Base-by-base conservation (phyloP, 2,797 vertebrate genomes). In the Gallinago stenura region DNA sequence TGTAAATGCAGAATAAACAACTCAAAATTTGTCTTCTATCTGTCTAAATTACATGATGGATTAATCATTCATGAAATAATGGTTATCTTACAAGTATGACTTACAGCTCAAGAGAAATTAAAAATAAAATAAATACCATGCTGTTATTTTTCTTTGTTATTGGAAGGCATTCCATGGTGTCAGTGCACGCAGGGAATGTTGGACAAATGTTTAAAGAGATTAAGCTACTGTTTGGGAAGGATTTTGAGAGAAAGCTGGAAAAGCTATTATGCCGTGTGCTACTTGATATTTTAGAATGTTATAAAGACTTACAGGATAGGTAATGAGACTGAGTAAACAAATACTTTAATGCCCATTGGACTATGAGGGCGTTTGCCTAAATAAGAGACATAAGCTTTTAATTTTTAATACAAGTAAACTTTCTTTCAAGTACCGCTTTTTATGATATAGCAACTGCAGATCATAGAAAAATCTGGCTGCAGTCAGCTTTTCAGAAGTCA, bases 141-240 rank as follows among this genome's bases (percentile, higher is more conserved):
- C 25, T 88, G 64, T 43, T 93, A n/a, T 88, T 94, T 87, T 65
- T 58, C 43, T 87, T 64, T 60, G 15, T 76, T 93, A 61, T n/a
- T 84, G 73, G 25, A 91, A 95, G 62, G 43, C 9, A 33, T 94
- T 96, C 54, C 2, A 2, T 30, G 48, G 54, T 83, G 62, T 95
- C 83, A 81, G 6, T 70, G 79, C 58, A 56, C 26, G 70, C 90
- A 88, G 87, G 41, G 77, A 75, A 46, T 68, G 57, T 19, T 80
- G 81, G 80, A 45, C 73, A 82, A 84, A 85, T 91, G 58, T 88
- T 92, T 94, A 68, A 94, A 90, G 91, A 87, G 80, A 95, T 93
- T 87, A 94, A 88, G 77, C 70, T 72, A 0, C 80, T 93, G 72
- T 92, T 94, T 91, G 87, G 54, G 83, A 60, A 94, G 77, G 91